Percentiles rank a stretch among this genome's conserved stretches.
Conservation (phyloP, 2,113 vertebrate species). For the Podarcis cretensis region DNA sequence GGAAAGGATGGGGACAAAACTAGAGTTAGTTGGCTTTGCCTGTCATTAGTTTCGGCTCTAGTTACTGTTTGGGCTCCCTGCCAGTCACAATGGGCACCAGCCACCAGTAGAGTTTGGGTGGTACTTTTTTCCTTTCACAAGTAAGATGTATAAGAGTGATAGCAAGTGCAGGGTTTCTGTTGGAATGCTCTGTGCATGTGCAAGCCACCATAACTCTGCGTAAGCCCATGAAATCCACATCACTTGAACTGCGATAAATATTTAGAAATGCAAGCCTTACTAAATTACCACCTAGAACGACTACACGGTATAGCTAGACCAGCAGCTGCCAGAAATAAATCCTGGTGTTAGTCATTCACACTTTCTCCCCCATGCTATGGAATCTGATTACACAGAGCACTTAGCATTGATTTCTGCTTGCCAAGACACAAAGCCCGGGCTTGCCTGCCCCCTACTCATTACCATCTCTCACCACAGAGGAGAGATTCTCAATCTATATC, state of each 20-base stretch:
- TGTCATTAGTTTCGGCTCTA: too few species aligned
- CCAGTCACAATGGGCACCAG: too few species aligned
- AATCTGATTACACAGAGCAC: conserved; percentile 59
- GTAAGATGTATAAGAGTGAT: neutral
- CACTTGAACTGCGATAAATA: neutral
- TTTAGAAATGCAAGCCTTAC: neutral
- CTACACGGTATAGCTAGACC: conserved; percentile 25
- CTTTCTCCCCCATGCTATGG: conserved; percentile 46
- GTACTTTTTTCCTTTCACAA: neutral
- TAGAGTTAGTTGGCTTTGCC: too few species aligned
- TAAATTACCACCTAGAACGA: conserved; percentile 29
- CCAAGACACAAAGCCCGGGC: conserved; percentile 35
- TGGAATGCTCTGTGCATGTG: neutral
- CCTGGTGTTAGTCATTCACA: conserved; percentile 19
- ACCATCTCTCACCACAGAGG: conserved; percentile 38
- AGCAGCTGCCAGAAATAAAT: conserved; percentile 50
- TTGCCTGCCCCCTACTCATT: conserved; percentile 42
- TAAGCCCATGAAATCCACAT: neutral
- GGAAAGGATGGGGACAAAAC: too few species aligned
- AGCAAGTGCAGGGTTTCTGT: neutral
- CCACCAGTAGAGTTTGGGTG: neutral
- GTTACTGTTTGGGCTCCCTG: too few species aligned
- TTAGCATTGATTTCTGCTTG: conserved; percentile 58
- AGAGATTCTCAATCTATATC: neutral
- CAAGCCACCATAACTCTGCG: neutral